Evolutionary conservation across 2,797 vertebrate genomes (phyloP), one percentile per base, ranked within the genome.

Genomic region (Sebastes nivosus): DNA sequence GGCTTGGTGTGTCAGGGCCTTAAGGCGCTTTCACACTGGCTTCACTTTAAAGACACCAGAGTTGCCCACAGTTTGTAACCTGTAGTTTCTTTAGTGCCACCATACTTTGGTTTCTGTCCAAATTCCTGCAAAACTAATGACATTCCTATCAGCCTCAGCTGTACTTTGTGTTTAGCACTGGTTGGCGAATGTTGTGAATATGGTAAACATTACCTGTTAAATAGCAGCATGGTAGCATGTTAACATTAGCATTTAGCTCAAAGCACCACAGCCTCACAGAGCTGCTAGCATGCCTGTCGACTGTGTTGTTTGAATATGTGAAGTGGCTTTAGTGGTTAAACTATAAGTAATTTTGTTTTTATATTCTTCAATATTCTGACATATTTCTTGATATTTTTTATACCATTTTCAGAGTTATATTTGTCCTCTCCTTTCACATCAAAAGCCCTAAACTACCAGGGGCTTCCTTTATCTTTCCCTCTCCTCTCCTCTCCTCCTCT

Each of bases 401-500:
- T 32, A 52, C 22, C 25, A n/a, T 58, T 70, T 67, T 57, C 24
- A 16, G 24, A 38, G n/a, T 74, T 18, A 0, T 3, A 27, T 24
- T 32, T 36, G 6, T n/a, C 22, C n/a, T 58, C 42, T 38, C 46
- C 27, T 68, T 34, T 68, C 55, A 61, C 20, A 54, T 81, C 30
- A 75, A 1, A 34, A 42, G 29, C 18, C 32, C 59, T 27, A 6
- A 70, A 60, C 32, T 67, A 74, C 8, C 55, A 24, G 20, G 30
- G 55, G 30, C 57, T 75, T 67, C 54, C 50, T 75, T 83, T 83
- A 65, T 88, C 79, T 82, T 20, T 30, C 60, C 76, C 81, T 84
- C 76, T 85, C 83, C 46, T 84, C 74, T 84, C 42, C 6, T 83
- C 74, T 84, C 83, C 5, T 6, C n/a, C 50, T 87, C 36, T 38